Conservation (phyloP, 2,888 invertebrate species). For the Syrphus vitripennis region DNA sequence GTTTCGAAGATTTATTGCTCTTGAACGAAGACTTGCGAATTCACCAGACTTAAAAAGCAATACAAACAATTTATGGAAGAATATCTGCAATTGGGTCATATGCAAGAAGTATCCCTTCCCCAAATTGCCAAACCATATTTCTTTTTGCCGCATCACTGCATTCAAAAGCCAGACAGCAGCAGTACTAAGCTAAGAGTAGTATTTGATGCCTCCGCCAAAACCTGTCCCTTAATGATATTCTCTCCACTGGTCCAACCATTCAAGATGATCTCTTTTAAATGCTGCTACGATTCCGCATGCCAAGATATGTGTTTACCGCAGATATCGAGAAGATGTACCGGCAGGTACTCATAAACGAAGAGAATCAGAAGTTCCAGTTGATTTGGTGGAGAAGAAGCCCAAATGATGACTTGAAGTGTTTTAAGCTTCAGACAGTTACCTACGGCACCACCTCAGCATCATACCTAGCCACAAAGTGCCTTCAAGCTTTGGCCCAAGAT, state of each 20-base stretch:
- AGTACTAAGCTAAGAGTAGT: not conserved
- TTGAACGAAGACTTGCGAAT: not conserved
- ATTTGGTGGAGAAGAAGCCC: not conserved
- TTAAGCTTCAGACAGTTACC: no score
- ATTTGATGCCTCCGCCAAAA: no score
- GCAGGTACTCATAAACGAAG: not conserved
- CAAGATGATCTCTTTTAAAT: not conserved
- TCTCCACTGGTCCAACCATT: not conserved
- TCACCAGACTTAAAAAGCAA: not conserved
- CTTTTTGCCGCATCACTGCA: conserved; percentile 1
- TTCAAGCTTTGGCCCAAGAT: not conserved
- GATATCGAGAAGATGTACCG: not conserved
- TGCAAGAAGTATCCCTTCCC: no score
- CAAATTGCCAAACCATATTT: not conserved
- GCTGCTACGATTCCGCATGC: not conserved
- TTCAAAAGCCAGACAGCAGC: not conserved
- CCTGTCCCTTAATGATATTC: not conserved
- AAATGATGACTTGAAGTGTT: not conserved
- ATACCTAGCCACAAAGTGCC: not conserved
- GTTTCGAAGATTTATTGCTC: not conserved
- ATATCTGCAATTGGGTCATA: not conserved
- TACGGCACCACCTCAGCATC: not conserved
- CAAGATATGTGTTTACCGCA: not conserved
- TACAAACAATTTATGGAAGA: not conserved
- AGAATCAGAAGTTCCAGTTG: not conserved